Evolutionary conservation across 2,113 vertebrate species (phyloP).

Genomic region (Oxyruncus cristatus): DNA sequence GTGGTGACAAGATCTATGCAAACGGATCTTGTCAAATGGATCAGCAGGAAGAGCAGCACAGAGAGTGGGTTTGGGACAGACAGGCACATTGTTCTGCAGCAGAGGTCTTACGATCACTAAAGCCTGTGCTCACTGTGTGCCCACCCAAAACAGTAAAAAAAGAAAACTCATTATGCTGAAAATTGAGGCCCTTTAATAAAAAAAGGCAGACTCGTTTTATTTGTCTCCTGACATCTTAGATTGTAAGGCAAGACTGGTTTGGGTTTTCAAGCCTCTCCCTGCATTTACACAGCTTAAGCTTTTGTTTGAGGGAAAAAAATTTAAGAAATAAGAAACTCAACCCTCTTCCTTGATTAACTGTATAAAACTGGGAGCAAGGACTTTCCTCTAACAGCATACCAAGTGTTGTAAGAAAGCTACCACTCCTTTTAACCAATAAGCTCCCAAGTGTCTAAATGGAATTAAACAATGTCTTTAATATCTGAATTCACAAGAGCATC

Average conservation of each 20-base stretch:
- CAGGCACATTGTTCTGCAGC: accelerated
- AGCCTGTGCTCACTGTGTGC: neutral
- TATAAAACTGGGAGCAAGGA: neutral
- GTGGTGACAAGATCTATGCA: neutral
- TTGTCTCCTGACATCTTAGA: neutral
- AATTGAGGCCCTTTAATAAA: neutral
- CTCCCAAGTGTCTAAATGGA: neutral
- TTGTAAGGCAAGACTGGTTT: neutral
- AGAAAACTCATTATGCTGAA: neutral
- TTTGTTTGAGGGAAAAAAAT: neutral
- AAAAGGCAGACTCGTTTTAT: neutral
- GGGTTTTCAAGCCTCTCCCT: neutral
- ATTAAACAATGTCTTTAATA: neutral
- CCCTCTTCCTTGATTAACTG: neutral
- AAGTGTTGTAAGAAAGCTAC: neutral
- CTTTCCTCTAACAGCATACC: neutral
- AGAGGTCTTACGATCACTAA: neutral
- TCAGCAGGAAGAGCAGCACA: neutral
- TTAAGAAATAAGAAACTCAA: neutral
- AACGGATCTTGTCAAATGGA: neutral
- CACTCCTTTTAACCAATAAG: neutral
- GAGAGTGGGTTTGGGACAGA: neutral
- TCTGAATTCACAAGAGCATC: neutral
- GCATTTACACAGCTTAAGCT: neutral
- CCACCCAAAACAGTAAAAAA: neutral